Conservation (phyloP, 2,888 invertebrate genomes). For the Lepidonotus clava region DNA sequence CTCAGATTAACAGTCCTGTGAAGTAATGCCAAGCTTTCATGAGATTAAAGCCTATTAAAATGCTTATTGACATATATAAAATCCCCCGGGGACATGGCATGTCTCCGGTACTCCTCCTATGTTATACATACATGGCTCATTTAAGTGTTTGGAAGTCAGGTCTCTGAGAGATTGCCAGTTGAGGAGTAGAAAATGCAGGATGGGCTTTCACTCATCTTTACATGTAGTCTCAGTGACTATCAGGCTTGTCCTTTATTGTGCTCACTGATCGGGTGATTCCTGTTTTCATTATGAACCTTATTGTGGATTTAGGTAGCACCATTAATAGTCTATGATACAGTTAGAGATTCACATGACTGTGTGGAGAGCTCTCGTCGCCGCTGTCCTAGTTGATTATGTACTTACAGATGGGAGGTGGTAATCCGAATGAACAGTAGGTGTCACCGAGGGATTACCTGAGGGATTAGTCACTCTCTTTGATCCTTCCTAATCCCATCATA, state of each 20-base stretch:
- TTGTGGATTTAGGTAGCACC: slow-evolving; percentile 32
- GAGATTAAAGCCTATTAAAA: neutral
- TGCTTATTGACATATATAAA: neutral
- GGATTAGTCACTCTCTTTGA: neutral
- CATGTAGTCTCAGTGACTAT: neutral
- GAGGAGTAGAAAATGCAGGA: too few relatives aligned
- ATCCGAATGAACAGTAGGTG: neutral
- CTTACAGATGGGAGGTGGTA: neutral
- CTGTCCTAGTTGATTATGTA: neutral
- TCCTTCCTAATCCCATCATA: neutral
- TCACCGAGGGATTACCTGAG: slow-evolving; percentile 19
- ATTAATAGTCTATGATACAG: slow-evolving; percentile 44
- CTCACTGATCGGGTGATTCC: neutral
- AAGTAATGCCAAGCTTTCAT: neutral
- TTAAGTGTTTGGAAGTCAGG: neutral
- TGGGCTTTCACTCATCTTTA: neutral
- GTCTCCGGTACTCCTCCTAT: neutral
- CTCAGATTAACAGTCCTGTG: neutral
- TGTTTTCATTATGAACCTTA: neutral
- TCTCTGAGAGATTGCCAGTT: neutral
- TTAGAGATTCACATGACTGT: too few relatives aligned
- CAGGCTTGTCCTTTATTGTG: neutral
- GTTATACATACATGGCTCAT: neutral
- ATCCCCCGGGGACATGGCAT: neutral
- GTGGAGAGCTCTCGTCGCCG: neutral